Percentiles rank a stretch among this genome's conserved stretches.
phyloP scores from a whole-genome alignment of 2,888 invertebrate species.

The Taenaris catops region DNA sequence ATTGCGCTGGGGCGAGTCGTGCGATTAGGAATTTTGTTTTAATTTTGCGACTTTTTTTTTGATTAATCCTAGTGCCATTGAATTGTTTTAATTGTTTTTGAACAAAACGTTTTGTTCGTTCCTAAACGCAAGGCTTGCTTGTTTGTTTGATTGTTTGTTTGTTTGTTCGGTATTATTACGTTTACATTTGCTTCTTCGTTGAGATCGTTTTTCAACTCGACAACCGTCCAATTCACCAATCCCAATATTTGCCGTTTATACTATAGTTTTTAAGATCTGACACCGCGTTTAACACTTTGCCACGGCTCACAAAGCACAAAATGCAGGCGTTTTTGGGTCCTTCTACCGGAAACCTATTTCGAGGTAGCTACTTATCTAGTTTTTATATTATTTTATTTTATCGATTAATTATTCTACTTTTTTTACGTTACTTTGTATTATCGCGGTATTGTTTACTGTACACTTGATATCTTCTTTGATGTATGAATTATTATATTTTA shows the following conservation, averaged over 20 bases:
- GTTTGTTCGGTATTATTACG: conserved; percentile 15
- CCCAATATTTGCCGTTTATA: conserved; percentile 13
- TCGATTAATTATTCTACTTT: conserved; percentile 15
- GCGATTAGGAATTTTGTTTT: conserved; percentile 12
- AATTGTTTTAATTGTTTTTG: conserved; percentile 3
- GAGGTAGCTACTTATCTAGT: conserved; percentile 51
- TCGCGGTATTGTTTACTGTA: conserved; percentile 67
- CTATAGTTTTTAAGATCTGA: conserved; percentile 26
- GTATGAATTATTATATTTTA: conserved; percentile 80
- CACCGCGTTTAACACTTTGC: conserved; percentile 10
- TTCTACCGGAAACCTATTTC: conserved; percentile 38
- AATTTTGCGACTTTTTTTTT: conserved; percentile 5
- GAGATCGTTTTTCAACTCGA: conserved; percentile 32
- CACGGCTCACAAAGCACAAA: conserved; percentile 24
- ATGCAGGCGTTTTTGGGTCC: conserved; percentile 31
- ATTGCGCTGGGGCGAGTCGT: too few relatives aligned
- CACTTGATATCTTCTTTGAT: conserved; percentile 75
- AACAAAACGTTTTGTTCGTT: conserved; percentile 2
- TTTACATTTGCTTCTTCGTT: conserved; percentile 21
- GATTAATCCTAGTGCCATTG: conserved; percentile 16
- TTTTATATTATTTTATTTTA: conserved; percentile 33
- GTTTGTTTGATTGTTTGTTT: conserved; percentile 11
- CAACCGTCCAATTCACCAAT: conserved; percentile 56
- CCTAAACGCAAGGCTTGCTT: conserved; percentile 13
- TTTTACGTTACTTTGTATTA: conserved; percentile 45